These are phyloP conservation scores for Neuroscelio doddi DNA, from an alignment of 2,888 invertebrate genomes.

Conservation along the genomic window DNA sequence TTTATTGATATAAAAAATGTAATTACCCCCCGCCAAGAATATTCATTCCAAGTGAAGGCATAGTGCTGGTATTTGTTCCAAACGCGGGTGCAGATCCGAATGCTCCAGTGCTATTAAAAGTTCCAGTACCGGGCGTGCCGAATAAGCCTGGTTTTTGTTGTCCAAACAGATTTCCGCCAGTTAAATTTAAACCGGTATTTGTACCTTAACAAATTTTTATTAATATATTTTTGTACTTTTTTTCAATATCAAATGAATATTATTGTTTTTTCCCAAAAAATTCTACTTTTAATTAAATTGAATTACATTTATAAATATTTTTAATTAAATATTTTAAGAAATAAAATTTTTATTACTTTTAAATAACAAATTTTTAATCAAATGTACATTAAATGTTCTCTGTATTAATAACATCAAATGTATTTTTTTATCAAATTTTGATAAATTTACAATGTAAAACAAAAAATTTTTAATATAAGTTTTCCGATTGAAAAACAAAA, in stretches of 20 bases:
- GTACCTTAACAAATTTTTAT: conserved; percentile 46
- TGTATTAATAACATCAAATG: no score
- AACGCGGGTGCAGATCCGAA: conserved; percentile 71
- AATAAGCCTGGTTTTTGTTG: conserved; percentile 75
- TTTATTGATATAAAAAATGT: neutral
- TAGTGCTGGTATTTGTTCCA: conserved; percentile 57
- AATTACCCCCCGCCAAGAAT: conserved; percentile 59
- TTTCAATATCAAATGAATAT: no score
- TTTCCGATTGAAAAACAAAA: conserved; percentile 1
- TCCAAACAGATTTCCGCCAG: conserved; percentile 63
- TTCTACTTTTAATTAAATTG: no score
- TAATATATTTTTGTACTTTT: no score
- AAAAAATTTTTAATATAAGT: neutral
- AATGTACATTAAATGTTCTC: no score
- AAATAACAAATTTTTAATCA: no score
- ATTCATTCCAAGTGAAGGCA: conserved; percentile 57
- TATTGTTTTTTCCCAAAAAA: no score
- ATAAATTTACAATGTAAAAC: neutral
- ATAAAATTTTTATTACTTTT: no score
- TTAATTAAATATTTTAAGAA: no score
- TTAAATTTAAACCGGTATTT: conserved; percentile 70
- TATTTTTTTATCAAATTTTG: no score
- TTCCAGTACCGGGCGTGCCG: conserved; percentile 71
- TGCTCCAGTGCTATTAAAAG: conserved; percentile 71
- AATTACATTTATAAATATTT: no score